Conservation (phyloP, 2,888 invertebrate species). For the Aporophyla lueneburgensis region DNA sequence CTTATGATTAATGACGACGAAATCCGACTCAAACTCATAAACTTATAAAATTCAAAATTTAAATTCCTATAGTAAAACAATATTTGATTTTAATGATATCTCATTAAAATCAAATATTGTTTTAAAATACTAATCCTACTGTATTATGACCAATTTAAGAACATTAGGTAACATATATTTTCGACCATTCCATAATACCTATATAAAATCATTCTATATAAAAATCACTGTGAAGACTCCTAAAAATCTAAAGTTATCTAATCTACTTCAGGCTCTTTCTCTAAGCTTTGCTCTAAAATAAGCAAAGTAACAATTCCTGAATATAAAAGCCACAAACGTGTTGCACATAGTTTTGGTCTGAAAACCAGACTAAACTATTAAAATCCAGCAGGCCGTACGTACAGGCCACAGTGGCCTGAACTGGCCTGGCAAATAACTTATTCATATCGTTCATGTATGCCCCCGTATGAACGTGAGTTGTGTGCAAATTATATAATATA, state of each 20-base stretch:
- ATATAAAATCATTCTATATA: too few relatives aligned
- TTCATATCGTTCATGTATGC: slow-evolving; percentile 77
- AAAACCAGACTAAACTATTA: slow-evolving; percentile 77
- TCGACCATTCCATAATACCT: too few relatives aligned
- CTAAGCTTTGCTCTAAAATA: slow-evolving; percentile 10
- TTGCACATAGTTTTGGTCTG: slow-evolving; percentile 58
- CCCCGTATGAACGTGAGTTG: slow-evolving; percentile 75
- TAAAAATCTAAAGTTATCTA: background rate
- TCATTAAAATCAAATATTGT: too few relatives aligned
- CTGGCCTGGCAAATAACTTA: slow-evolving; percentile 79
- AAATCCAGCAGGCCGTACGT: slow-evolving; percentile 70
- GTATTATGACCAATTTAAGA: background rate
- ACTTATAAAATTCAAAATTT: background rate
- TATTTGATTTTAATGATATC: too few relatives aligned
- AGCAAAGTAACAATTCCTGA: slow-evolving; percentile 16
- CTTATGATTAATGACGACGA: slow-evolving; percentile 4
- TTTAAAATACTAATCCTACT: too few relatives aligned
- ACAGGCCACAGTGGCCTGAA: slow-evolving; percentile 63
- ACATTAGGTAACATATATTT: too few relatives aligned
- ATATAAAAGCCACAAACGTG: slow-evolving; percentile 57
- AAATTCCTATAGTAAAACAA: too few relatives aligned
- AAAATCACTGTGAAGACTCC: background rate
- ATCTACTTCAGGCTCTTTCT: background rate
- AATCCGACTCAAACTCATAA: background rate
- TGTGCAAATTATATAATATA: slow-evolving; percentile 75